Evolutionary conservation across 2,797 vertebrate genomes (phyloP).

Genomic region (Ctenopoma multispine): DNA sequence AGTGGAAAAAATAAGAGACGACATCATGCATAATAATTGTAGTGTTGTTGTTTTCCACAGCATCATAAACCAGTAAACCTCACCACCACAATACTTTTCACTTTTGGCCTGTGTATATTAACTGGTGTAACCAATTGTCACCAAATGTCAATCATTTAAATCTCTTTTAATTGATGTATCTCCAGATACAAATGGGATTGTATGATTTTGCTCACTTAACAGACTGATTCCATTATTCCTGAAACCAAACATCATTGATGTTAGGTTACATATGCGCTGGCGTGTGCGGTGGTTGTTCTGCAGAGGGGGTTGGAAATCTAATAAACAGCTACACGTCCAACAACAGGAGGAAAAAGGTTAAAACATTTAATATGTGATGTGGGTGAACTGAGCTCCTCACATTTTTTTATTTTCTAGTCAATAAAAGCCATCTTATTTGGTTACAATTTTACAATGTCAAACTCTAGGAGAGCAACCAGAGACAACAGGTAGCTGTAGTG

Average conservation of each 20-base stretch:
- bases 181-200: slow-evolving; percentile 4
- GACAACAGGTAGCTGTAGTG: slow-evolving; percentile 81
- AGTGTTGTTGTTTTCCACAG: slow-evolving; percentile 30
- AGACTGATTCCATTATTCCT: slow-evolving; percentile 22
- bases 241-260: neutral
- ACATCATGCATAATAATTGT: slow-evolving; percentile 36
- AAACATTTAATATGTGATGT: slow-evolving; percentile 44
- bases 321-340: slow-evolving; percentile 21
- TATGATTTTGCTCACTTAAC: slow-evolving; percentile 22
- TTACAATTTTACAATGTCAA: slow-evolving; percentile 27
- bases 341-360: slow-evolving; percentile 30
- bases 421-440: slow-evolving; percentile 8
- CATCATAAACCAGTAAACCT: slow-evolving; percentile 9
- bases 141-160: neutral
- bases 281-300: slow-evolving; percentile 7
- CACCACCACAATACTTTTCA: slow-evolving; percentile 10
- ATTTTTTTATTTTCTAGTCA: slow-evolving; percentile 9
- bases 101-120: slow-evolving; percentile 4
- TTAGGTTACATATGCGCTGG: slow-evolving; percentile 5
- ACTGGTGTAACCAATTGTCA: slow-evolving; percentile 3
- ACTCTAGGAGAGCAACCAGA: slow-evolving; percentile 49
- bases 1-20: slow-evolving; percentile 40
- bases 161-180: neutral
- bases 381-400: slow-evolving; percentile 47
- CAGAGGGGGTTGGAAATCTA: slow-evolving; percentile 9